These are phyloP conservation scores for Euura saliciscinereae DNA, from an alignment of 1,140 invertebrate species.

Conservation along the genomic window DNA sequence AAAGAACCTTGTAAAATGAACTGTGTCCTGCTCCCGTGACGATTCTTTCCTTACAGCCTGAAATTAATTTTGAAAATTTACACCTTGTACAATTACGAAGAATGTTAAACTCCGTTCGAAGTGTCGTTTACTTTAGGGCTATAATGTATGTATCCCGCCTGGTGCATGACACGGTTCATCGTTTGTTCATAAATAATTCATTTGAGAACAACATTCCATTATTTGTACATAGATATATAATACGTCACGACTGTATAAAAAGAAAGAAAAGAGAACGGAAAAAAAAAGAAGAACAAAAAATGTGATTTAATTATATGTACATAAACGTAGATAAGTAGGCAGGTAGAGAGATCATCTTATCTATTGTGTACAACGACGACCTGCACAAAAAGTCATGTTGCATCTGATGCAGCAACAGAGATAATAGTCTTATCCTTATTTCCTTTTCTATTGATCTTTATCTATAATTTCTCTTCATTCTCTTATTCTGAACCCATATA, in stretches of 20 bases:
- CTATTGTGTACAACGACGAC: not conserved
- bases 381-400: too few relatives aligned
- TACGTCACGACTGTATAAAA: not conserved
- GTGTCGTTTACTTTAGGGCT: not conserved
- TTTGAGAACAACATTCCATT: not conserved
- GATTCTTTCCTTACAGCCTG: not conserved
- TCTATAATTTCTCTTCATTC: too few relatives aligned
- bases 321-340: not conserved
- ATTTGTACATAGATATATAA: not conserved
- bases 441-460: too few relatives aligned
- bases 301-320: conserved; percentile 13
- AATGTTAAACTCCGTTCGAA: not conserved
- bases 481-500: too few relatives aligned
- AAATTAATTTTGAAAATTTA: not conserved
- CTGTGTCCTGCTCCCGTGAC: not conserved
- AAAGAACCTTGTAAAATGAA: not conserved
- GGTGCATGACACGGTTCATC: conserved; percentile 9
- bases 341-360: not conserved
- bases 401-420: too few relatives aligned
- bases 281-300: not conserved
- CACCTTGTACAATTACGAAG: not conserved
- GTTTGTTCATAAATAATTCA: conserved; percentile 13
- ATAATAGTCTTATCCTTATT: too few relatives aligned
- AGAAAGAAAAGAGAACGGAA: not conserved
- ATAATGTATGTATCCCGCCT: conserved; percentile 8